Evolutionary conservation across 2,797 vertebrate genomes (phyloP).

Genomic region (Sebastes matsubarae): DNA sequence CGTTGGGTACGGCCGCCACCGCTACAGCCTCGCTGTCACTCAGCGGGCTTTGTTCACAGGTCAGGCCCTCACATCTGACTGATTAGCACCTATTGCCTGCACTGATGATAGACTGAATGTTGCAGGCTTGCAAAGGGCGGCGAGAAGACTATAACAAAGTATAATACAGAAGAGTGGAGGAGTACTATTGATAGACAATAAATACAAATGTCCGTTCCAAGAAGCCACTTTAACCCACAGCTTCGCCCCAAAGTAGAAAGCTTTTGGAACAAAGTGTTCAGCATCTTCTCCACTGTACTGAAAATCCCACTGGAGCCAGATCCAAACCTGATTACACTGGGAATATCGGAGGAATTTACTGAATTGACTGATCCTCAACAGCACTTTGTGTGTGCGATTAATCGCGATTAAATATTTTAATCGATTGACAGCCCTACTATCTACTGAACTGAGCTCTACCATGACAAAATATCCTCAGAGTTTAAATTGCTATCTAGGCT

Average conservation of each 20-base stretch:
- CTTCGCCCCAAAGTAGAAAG: neutral
- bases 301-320: neutral
- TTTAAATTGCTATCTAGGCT: slow-evolving; percentile 2
- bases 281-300: neutral
- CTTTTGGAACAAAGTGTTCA: neutral
- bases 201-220: too few relatives aligned
- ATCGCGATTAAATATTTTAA: too few relatives aligned
- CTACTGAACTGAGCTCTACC: neutral
- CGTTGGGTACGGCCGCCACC: slow-evolving; percentile 16
- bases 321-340: neutral
- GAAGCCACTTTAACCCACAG: neutral
- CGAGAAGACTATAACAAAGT: neutral
- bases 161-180: neutral
- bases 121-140: neutral
- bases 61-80: slow-evolving; percentile 52
- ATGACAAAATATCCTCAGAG: neutral
- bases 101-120: slow-evolving; percentile 30
- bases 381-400: too few relatives aligned
- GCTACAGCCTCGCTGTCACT: slow-evolving; percentile 45
- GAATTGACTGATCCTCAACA: too few relatives aligned
- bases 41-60: slow-evolving; percentile 64
- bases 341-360: neutral
- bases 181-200: neutral
- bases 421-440: neutral
- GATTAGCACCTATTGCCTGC: slow-evolving; percentile 61